These are phyloP conservation scores for Operophtera brumata DNA, from an alignment of 2,888 invertebrate species.

Conservation along the genomic window DNA sequence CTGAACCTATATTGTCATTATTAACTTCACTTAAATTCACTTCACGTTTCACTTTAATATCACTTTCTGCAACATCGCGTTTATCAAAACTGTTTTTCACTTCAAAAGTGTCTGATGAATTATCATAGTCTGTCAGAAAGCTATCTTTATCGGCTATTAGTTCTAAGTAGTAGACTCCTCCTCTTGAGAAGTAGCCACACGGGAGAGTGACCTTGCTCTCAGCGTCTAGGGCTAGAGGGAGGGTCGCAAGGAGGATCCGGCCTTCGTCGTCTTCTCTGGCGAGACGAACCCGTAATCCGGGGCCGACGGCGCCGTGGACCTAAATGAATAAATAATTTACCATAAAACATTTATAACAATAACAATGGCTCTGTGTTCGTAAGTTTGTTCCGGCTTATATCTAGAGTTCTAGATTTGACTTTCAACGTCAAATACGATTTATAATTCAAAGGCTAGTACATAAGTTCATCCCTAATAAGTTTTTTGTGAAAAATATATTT, in stretches of 20 bases:
- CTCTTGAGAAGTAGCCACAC: slow-evolving; percentile 87
- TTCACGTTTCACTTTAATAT: slow-evolving; percentile 33
- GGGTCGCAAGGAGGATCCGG: slow-evolving; percentile 60
- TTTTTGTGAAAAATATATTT: no score
- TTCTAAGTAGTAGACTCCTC: slow-evolving; percentile 81
- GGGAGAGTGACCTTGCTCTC: slow-evolving; percentile 80
- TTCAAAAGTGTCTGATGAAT: slow-evolving; percentile 40
- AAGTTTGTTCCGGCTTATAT: no score
- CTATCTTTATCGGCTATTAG: slow-evolving; percentile 62
- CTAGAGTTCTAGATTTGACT: no score
- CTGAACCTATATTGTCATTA: background rate
- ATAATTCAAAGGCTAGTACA: no score
- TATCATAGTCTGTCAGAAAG: slow-evolving; percentile 55
- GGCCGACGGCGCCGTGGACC: slow-evolving; percentile 78
- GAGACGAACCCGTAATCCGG: slow-evolving; percentile 65
- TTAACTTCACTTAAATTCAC: background rate
- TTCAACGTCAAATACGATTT: no score
- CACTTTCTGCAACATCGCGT: slow-evolving; percentile 25
- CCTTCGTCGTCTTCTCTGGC: slow-evolving; percentile 76
- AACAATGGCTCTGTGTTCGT: no score
- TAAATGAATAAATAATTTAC: slow-evolving; percentile 30
- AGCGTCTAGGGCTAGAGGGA: slow-evolving; percentile 76
- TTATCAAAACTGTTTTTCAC: slow-evolving; percentile 25
- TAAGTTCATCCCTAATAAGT: no score
- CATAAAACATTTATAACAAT: no score